Base-by-base conservation (phyloP, 2,888 invertebrate genomes). In the Charanyca ferruginea region DNA sequence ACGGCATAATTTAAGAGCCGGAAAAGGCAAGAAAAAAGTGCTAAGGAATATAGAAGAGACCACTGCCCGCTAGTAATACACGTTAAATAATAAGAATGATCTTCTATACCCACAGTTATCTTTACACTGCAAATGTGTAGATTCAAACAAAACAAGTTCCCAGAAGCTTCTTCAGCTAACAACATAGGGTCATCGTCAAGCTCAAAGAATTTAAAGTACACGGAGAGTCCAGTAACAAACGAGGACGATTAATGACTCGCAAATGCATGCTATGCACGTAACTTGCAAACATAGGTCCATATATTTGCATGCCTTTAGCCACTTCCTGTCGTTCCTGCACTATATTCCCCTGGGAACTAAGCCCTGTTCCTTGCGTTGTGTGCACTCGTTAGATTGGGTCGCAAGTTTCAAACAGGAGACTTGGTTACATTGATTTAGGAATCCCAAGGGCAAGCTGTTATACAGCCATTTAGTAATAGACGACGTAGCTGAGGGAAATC, bases 301-400 rank as follows among this genome's bases (percentile, higher is more conserved):
- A 76, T 60, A 76, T 76, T 76, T 66, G 66, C 77, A 76, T 72
- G 63, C 66, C 76, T 76, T 57, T 66, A 66, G 41, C 20, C n/a
- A 59, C 51, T 63, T 58, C 63, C 66, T 45, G 52, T 18, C 32
- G 51, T 41, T 58, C 25, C 53, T 57, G 63, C 41, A 58, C 53
- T 57, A 63, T 47, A 72, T 71, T 76, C 66, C 57, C 66, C 7
- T 44, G 72, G 60, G 75, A 76, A 69, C 32, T 42, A 16, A 59
- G 58, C 42, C 57, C 51, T 48, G 62, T 53, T 49, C 53, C 62
- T 52, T 47, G 35, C 44, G 16, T 44, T 59, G 59, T 47, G 22
- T 51, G 54, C 42, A 62, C 38, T 62, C 23, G 48, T 62, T 53
- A 71, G 25, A 59, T 49, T 62, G 23, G 61, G 25, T 49, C 23